Percentiles rank a stretch among this genome's conserved stretches.
phyloP scores from a whole-genome alignment of 2,888 invertebrate species.

The Colletes collaris region DNA sequence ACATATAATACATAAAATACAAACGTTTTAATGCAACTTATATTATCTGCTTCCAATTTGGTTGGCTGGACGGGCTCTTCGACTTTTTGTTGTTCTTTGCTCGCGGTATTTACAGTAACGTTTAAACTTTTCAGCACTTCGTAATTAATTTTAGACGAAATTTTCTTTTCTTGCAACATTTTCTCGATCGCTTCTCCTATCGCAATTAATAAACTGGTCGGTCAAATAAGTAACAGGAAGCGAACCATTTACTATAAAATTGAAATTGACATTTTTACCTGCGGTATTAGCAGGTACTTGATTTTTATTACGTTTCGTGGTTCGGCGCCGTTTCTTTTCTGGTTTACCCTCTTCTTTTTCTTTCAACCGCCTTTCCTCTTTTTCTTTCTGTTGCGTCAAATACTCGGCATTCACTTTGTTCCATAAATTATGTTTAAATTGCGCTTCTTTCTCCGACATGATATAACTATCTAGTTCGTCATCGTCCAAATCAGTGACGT shows the following conservation, averaged over 20 bases:
- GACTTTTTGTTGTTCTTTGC: conserved; percentile 52
- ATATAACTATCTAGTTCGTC: conserved; percentile 95
- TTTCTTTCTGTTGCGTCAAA: conserved; percentile 93
- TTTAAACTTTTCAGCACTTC: conserved; percentile 95
- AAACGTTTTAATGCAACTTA: conserved; percentile 51
- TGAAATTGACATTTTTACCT: conserved; percentile 74
- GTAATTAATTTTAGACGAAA: conserved; percentile 98
- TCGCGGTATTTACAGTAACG: conserved; percentile 66
- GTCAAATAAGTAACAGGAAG: too few relatives aligned
- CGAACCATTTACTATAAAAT: background rate
- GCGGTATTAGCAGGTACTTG: conserved; percentile 86
- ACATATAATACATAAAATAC: conserved; percentile 15
- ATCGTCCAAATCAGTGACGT: conserved; percentile 92
- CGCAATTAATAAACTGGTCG: conserved; percentile 12
- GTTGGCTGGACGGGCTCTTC: conserved; percentile 36
- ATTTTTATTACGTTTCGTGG: conserved; percentile 86
- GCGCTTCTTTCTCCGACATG: conserved; percentile 91
- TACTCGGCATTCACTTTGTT: conserved; percentile 94
- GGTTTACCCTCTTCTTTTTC: conserved; percentile 95
- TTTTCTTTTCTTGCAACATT: conserved; percentile 97
- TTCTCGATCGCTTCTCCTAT: conserved; percentile 97
- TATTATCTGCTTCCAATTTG: conserved; percentile 21
- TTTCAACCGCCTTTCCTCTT: conserved; percentile 91
- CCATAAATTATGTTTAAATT: conserved; percentile 94
- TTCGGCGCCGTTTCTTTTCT: conserved; percentile 90